Evolutionary conservation across 2,797 vertebrate species (phyloP).

Genomic region (Pseudochirops corinnae): DNA sequence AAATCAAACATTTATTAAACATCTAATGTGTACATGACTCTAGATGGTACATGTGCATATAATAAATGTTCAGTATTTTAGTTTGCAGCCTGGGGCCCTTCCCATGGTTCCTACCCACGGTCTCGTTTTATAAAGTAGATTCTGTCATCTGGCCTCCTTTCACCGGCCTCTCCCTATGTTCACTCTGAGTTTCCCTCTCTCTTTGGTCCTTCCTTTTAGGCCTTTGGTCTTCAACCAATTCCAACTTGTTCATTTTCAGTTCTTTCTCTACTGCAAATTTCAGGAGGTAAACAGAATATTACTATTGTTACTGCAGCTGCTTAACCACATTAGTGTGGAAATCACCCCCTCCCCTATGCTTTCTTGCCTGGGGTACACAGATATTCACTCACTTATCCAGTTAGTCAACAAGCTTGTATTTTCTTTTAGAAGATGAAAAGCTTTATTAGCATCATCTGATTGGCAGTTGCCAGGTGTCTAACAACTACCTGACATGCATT

Average conservation of each 20-base stretch:
- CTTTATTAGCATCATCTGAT: not conserved
- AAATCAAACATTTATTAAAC: not conserved
- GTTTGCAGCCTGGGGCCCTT: not conserved
- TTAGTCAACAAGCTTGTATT: not conserved
- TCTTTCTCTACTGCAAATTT: not conserved
- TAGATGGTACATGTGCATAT: not conserved
- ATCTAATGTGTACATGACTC: not conserved
- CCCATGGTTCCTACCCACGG: not conserved
- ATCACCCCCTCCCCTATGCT: not conserved
- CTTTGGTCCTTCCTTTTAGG: not conserved
- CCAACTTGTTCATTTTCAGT: not conserved
- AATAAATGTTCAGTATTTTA: not conserved
- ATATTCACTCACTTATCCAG: not conserved
- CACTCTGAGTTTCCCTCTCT: not conserved
- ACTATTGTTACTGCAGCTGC: not conserved
- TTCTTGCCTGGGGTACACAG: not conserved
- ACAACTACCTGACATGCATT: not conserved
- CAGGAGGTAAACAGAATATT: not conserved
- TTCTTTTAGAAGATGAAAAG: not conserved
- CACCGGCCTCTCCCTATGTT: not conserved
- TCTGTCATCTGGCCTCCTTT: not conserved
- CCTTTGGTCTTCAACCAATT: not conserved
- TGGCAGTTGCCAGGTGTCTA: not conserved
- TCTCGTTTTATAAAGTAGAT: not conserved
- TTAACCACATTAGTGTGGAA: not conserved